Evolutionary conservation across 2,797 vertebrate species (phyloP).

Genomic region (Botia almorhae): DNA sequence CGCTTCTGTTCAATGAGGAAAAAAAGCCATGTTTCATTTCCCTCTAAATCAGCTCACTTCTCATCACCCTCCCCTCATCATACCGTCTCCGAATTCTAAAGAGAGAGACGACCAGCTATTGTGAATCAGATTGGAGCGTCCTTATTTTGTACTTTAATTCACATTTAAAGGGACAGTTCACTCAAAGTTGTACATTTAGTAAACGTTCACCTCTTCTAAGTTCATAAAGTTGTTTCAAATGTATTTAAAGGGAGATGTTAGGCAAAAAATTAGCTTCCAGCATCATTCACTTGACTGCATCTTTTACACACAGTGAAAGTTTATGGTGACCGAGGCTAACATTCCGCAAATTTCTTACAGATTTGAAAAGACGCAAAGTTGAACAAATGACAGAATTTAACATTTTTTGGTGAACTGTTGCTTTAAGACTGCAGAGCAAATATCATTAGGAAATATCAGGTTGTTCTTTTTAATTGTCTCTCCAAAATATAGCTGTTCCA

Average conservation of each 20-base stretch:
- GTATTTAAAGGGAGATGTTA: background rate
- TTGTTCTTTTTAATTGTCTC: conserved; percentile 1
- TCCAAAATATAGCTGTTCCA: background rate
- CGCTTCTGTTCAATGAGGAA: conserved; percentile 21
- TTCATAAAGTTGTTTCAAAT: too few relatives aligned
- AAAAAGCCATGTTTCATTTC: conserved; percentile 27
- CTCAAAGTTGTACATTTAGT: background rate
- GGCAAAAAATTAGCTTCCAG: background rate
- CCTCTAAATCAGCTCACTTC: conserved; percentile 18
- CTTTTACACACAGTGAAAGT: background rate
- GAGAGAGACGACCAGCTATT: background rate
- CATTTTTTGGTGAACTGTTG: background rate
- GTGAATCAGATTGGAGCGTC: background rate
- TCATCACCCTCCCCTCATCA: background rate
- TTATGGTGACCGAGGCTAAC: background rate
- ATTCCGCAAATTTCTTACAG: background rate
- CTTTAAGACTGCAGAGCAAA: background rate
- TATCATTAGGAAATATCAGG: background rate
- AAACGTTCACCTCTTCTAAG: background rate
- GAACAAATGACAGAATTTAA: background rate
- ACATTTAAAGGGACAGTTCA: background rate
- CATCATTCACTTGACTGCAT: background rate
- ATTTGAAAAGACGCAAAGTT: too few relatives aligned
- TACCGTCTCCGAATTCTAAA: background rate
- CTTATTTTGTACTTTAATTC: background rate